Base-by-base conservation (phyloP, 2,888 invertebrate genomes). In the Seira musarum region DNA sequence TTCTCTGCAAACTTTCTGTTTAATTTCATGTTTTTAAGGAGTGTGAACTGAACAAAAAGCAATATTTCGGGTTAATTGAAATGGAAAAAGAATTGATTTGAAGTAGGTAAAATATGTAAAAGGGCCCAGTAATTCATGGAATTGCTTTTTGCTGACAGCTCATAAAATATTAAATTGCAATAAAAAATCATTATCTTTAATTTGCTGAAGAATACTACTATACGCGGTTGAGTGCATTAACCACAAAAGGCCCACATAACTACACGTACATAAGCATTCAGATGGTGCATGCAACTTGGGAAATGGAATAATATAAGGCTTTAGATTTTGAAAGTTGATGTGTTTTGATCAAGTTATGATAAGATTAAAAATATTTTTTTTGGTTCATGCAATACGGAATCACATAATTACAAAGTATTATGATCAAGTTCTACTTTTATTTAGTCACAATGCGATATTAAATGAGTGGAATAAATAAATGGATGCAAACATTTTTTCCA, bases 241-340 rank as follows among this genome's bases (percentile, higher is more conserved):
- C 30, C 30, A 30, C 30, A 30, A 30, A 30, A n/a, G n/a, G n/a
- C n/a, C n/a, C n/a, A n/a, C n/a, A n/a, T n/a, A n/a, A n/a, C n/a
- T n/a, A 57, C 40, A 40, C 40, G 40, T 13, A 40, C 13, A 13
- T 40, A 8, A 5, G 13, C 40, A 40, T 40, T 40, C 13, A 40
- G 5, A 40, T 5, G 6, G 49, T 15, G 15, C 17, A 49, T 13
- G 13, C 17, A 49, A 49, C 49, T 49, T 49, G 13, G 17, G 15
- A 49, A 49, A 49, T 49, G 15, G 49, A 2, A 49, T n/a, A 60
- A 57, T 15, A 17, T 2, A 60, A 21, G 13, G 17, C 17, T 3
- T 17, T 53, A 60, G 60, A 60, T 60, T 60, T 60, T 60, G 60
- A 60, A 60, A 60, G 60, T 60, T 21, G 60, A 60, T 60, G n/a